phyloP scores from a whole-genome alignment of 2,113 vertebrate species.

The Rafetus swinhoei region DNA sequence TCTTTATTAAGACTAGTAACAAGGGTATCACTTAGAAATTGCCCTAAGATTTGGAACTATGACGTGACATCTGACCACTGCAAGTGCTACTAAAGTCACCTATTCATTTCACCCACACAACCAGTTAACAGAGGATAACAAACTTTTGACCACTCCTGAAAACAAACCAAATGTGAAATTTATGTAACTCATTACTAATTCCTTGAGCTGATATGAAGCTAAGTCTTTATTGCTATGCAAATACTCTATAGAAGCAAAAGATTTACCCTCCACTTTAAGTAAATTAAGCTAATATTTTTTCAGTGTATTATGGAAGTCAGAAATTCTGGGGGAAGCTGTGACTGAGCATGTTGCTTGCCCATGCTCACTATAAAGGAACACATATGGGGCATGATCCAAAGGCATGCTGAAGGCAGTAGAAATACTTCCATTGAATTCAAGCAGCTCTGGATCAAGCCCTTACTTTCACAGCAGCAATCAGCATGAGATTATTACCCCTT shows the following conservation, averaged over 20 bases:
- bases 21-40: not conserved
- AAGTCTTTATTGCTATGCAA: not conserved
- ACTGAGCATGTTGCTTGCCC: not conserved
- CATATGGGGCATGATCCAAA: not conserved
- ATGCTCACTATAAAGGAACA: not conserved
- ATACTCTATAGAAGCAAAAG: not conserved
- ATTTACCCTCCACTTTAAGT: not conserved
- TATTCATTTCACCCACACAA: not conserved
- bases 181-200: not conserved
- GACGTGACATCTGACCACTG: fast-evolving
- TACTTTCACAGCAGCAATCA: not conserved
- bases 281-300: not conserved
- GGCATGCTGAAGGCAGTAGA: not conserved
- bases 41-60: no score
- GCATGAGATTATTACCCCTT: not conserved
- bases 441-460: not conserved
- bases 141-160: constrained; percentile 1
- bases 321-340: not conserved
- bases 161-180: not conserved
- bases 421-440: not conserved
- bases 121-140: not conserved
- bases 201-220: not conserved
- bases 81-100: constrained; percentile 6
- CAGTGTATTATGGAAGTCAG: not conserved
- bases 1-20: not conserved